phyloP scores from a whole-genome alignment of 2,888 invertebrate species.

The Chouioia cunea region DNA sequence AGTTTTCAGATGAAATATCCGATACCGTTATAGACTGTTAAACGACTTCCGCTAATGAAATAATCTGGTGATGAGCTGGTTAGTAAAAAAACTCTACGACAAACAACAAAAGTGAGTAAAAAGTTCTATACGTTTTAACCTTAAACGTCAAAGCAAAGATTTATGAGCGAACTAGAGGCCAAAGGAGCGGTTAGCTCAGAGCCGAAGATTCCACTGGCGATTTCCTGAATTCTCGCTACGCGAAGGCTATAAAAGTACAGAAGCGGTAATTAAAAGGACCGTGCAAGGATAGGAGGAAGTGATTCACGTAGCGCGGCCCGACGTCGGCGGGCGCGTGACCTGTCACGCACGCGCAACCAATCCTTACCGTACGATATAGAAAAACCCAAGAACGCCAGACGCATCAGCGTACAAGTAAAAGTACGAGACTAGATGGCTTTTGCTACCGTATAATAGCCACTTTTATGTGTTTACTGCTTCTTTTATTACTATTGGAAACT shows the following conservation, averaged over 20 bases:
- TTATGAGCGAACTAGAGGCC: constrained; percentile 17
- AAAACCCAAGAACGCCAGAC: constrained; percentile 15
- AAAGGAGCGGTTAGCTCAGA: neutral
- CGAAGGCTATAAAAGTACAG: constrained; percentile 44
- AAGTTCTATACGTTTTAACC: constrained; percentile 15
- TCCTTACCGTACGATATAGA: constrained; percentile 20
- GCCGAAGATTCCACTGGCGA: constrained; percentile 30
- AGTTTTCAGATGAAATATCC: too few species aligned
- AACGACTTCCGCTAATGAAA: constrained; percentile 35
- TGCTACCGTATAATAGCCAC: constrained; percentile 29
- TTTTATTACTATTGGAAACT: constrained; percentile 25
- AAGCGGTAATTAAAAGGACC: constrained; percentile 43
- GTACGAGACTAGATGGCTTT: constrained; percentile 9
- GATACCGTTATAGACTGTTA: too few species aligned
- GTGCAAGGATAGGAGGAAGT: constrained; percentile 38
- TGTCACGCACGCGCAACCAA: constrained; percentile 45
- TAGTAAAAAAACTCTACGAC: constrained; percentile 8
- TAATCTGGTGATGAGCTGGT: constrained; percentile 3
- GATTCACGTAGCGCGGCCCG: constrained; percentile 44
- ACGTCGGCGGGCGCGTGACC: constrained; percentile 27
- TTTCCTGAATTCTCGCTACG: constrained; percentile 43
- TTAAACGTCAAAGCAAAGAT: constrained; percentile 32
- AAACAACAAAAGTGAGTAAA: constrained; percentile 5
- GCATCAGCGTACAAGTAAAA: neutral
- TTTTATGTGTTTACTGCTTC: neutral